Base-by-base conservation (phyloP, 2,888 invertebrate species). In the Mayetiola destructor region DNA sequence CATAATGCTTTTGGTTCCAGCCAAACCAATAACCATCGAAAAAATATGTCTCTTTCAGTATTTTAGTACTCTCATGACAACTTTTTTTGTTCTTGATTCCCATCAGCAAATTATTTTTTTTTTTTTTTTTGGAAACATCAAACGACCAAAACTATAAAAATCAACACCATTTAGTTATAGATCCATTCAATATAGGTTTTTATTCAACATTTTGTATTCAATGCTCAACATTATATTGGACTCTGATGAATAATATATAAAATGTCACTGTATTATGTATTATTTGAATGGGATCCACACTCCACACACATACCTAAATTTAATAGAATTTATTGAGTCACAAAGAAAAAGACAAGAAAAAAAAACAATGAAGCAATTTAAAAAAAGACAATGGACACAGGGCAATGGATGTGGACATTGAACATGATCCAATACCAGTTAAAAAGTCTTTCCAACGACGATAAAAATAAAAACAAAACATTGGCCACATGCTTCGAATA, bases 401-500 rank as follows among this genome's bases (percentile, higher is more conserved):
- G n/a, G n/a, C n/a, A n/a, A n/a, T n/a, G n/a, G n/a, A n/a, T n/a
- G n/a, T n/a, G n/a, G n/a, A n/a, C n/a, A n/a, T n/a, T n/a, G n/a
- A n/a, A n/a, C n/a, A n/a, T n/a, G n/a, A n/a, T n/a, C 8, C 32
- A 39, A 27, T 9, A 16, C 48, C 27, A 27, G 48, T 48, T 48
- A 48, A 48, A 48, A 48, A n/a, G n/a, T 48, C n/a, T 27, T 16
- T 23, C 16, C 20, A 48, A 48, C 27, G 48, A 48, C n/a, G n/a
- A 23, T 42, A 39, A 16, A 39, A 48, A 48, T 48, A 27, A 48
- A 48, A 48, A 6, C 4, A 48, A 48, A 48, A 48, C 48, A 27
- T 48, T 27, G 48, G 48, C 27, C 48, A 48, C 48, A 48, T 27
- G 23, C 27, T n/a, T 27, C 48, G 48, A 48, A 48, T 48, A 48